Evolutionary conservation across 2,113 vertebrate species (phyloP), one percentile per base, ranked within the genome.

Genomic region (Prinia subflava): DNA sequence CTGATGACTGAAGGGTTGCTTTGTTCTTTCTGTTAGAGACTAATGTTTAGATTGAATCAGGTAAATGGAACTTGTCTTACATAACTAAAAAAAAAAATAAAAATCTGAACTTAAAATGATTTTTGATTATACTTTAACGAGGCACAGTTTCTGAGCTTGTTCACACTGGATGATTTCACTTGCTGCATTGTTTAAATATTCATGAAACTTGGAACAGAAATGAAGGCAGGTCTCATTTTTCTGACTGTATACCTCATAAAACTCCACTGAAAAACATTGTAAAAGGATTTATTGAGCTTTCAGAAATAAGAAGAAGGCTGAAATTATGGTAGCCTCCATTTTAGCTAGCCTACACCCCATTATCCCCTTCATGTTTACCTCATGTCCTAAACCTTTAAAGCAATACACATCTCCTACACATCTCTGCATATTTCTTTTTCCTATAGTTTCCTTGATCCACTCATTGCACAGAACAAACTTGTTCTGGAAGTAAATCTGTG

Each of bases 151-250:
- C 90, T 92, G 65, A 92, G 85, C 41, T 56, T 10, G 7, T 90
- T 95, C 90, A 93, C 46, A 53, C 53, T 92, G 64, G 63, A 74
- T 90, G 69, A 88, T 90, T 96, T 92, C 90, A 89, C 68, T 92
- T 96, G 90, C 90, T 93, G 82, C 91, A 87, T 92, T 33, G 31
- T 93, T 92, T 95, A 93, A 95, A 95, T 94, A 96, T 96, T 96
- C 83, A 94, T 90, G 76, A 86, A 87, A 78, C 47, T 78, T 75
- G 44, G 79, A 94, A 80, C 56, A 93, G 83, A 93, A 89, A 70
- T 79, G 68, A 92, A 95, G 47, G 39, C 71, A 91, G 39, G 69
- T 81, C 49, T 96, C 74, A 73, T 68, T 94, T 93, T 70, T 87
- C 88, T 8, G 3, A 47, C 79, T 86, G 39, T 83, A 31, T 94